Evolutionary conservation across 53 echinoderm and acorn worm species (phyloP).

Genomic region (Actinopyga echinites): DNA sequence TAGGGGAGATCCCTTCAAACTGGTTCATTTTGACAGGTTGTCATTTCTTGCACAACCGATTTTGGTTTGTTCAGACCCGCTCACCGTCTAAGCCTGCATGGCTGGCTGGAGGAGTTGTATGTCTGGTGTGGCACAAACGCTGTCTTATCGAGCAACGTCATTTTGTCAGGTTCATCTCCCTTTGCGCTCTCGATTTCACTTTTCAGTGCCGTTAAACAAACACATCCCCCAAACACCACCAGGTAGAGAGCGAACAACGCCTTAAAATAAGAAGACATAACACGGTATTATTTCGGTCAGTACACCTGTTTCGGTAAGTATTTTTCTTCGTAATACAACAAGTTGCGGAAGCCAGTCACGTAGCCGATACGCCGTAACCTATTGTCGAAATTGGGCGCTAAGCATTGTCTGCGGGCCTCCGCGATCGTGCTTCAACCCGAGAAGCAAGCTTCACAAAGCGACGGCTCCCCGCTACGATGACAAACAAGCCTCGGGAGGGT

Average conservation of each 20-base stretch:
- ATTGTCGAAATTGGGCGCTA: constrained; percentile 15
- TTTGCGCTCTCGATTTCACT: constrained; percentile 1
- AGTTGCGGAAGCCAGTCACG: constrained; percentile 26
- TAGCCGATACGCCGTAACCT: constrained; percentile 19
- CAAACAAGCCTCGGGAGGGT: constrained; percentile 47
- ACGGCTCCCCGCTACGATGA: constrained; percentile 43
- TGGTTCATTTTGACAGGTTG: constrained; percentile 32
- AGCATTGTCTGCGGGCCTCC: constrained; percentile 33
- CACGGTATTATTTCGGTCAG: constrained; percentile 28
- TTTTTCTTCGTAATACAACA: constrained; percentile 1
- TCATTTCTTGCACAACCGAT: constrained; percentile 44
- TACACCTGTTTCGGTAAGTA: constrained; percentile 11
- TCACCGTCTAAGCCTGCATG: too few species aligned
- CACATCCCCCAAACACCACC: not conserved
- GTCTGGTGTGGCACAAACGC: too few species aligned
- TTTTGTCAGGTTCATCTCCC: too few species aligned
- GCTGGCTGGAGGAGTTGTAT: too few species aligned
- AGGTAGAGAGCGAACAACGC: too few species aligned
- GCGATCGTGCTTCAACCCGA: constrained; percentile 20
- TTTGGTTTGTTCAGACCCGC: not conserved
- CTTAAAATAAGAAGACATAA: not conserved
- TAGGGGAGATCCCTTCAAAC: constrained; percentile 6
- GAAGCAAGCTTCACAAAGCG: constrained; percentile 1
- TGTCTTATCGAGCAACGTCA: too few species aligned
- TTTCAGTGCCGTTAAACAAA: constrained; percentile 18